Evolutionary conservation across 1,140 invertebrate species (phyloP), one percentile per base, ranked within the genome.

Genomic region (Bathynomus jamesi): DNA sequence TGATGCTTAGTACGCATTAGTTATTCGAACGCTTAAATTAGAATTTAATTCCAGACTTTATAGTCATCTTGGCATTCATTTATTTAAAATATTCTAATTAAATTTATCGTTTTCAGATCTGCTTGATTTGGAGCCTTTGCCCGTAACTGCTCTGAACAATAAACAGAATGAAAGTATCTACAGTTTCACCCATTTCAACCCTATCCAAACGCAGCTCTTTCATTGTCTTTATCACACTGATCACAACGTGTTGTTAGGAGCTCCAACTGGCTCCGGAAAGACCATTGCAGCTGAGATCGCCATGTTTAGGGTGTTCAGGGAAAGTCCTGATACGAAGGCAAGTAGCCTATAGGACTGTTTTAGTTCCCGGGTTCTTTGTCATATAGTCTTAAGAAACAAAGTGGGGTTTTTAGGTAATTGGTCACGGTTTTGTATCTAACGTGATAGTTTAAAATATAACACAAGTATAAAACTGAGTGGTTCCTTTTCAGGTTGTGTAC

Each of bases 171-270:
- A 98, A 82, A 84, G 85, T 31, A 81, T 99, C 1, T 99, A 97
- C 83, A 88, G 85, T 24, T 99, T 99, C 82, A 88, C 88, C 0
- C 95, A 98, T 82, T 99, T 99, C 83, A 99, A 99, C 85, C 95
- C 97, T 1, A 95, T 99, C 79, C 98, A 99, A 83, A 99, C 96
- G 4, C 98, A 99, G 84, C 92, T 99, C 60, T 99, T 99, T 82
- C 94, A 98, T 82, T 92, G 91, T 74, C 84, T 99, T 0, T 99
- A 98, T 82, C 90, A 99, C 81, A 96, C 94, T 0, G 94, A 99
- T 80, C 87, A 89, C 74, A 99, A 99, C 82, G 90, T 97, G 3
- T 83, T 99, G 0, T 83, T 99, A 11, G 97, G 98, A 2, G 97
- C 98, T 0, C 98, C 98, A 0, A 99, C 98, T 4, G 96, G 96